Evolutionary conservation across 1,140 invertebrate species (phyloP).

Genomic region (Chelonus insularis): DNA sequence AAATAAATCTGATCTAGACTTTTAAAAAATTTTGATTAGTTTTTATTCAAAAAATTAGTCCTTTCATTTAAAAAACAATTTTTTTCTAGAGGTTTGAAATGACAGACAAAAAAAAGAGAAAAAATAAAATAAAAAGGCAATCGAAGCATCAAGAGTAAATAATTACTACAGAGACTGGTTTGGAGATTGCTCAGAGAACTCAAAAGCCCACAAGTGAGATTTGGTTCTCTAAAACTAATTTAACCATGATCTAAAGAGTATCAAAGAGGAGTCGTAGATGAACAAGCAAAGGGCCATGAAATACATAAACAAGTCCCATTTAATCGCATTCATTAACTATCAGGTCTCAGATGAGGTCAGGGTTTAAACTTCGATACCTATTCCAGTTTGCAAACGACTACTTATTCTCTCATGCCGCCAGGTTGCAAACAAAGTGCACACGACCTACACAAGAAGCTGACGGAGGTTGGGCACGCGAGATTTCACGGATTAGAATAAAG

Average conservation of each 20-base stretch:
- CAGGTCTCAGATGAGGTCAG: slow-evolving; percentile 14
- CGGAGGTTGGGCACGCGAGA: slow-evolving; percentile 13
- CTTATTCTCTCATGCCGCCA: not conserved
- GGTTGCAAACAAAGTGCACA: slow-evolving; percentile 1
- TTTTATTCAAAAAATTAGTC: too few species aligned
- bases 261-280: not conserved
- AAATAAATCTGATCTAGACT: too few species aligned
- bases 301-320: slow-evolving; percentile 12
- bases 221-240: not conserved
- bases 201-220: too few species aligned
- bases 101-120: too few species aligned
- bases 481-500: not conserved
- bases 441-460: not conserved
- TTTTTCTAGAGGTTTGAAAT: too few species aligned
- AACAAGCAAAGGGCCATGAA: not conserved
- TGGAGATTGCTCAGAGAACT: too few species aligned
- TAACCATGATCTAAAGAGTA: not conserved
- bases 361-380: not conserved
- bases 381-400: not conserved
- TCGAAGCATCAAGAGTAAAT: too few species aligned
- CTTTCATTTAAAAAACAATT: too few species aligned
- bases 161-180: too few species aligned
- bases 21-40: too few species aligned
- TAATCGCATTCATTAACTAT: slow-evolving; percentile 24
- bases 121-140: too few species aligned